phyloP scores from a whole-genome alignment of 2,797 vertebrate genomes.

The Rhynchotus rufescens region DNA sequence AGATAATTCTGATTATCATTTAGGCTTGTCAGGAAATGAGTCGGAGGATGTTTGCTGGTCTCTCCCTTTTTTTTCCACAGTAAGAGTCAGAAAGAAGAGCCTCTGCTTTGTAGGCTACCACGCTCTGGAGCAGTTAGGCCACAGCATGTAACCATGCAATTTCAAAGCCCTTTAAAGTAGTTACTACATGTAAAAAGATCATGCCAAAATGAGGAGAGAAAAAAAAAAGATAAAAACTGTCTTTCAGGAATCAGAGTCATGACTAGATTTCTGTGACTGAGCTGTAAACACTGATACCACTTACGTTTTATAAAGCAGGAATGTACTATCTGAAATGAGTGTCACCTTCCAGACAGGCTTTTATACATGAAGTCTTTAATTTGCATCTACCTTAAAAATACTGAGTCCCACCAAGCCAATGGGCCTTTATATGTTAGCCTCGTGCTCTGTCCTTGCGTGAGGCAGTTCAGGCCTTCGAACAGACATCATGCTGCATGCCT shows the following conservation, averaged over 20 bases:
- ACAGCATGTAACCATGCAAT: not conserved
- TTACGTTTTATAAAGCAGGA: not conserved
- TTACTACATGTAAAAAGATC: not conserved
- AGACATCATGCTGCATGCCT: not conserved
- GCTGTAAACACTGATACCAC: not conserved
- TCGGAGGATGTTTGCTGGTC: not conserved
- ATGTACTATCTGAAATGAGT: not conserved
- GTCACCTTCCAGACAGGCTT: not conserved
- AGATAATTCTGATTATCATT: slow-evolving; percentile 37
- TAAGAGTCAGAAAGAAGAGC: not conserved
- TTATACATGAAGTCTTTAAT: not conserved
- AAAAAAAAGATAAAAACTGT: not conserved
- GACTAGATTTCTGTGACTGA: not conserved
- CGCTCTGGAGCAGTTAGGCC: not conserved
- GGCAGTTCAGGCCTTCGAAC: not conserved
- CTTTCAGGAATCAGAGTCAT: not conserved
- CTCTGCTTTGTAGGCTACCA: not conserved
- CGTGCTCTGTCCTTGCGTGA: not conserved
- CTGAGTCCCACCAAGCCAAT: not conserved
- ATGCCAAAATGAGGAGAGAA: not conserved
- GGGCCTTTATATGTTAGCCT: not conserved
- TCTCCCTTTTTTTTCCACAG: not conserved
- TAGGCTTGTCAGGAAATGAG: slow-evolving; percentile 25
- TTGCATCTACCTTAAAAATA: not conserved
- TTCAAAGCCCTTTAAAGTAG: not conserved